These are phyloP conservation scores for Ischnus inquisitorius DNA, from an alignment of 2,888 invertebrate species.

Conservation along the genomic window DNA sequence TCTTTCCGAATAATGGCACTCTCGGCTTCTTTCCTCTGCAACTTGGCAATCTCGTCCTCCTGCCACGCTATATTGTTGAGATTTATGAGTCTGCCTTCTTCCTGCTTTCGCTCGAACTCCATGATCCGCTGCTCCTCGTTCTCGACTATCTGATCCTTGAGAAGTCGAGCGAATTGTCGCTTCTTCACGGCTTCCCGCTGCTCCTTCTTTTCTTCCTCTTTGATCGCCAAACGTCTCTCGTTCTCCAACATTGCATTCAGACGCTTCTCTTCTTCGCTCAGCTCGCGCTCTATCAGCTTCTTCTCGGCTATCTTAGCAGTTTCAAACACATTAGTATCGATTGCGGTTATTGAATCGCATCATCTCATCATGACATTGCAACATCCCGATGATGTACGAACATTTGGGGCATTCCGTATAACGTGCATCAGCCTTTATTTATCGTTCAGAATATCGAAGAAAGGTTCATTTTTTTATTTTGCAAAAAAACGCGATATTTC, in stretches of 20 bases:
- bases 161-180: conserved; percentile 87
- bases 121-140: conserved; percentile 87
- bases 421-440: no score
- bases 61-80: conserved; percentile 89
- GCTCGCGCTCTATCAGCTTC: conserved; percentile 82
- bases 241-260: conserved; percentile 91
- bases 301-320: conserved; percentile 82
- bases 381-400: no score
- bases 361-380: no score
- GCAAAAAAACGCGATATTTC: background rate
- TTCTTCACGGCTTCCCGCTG: conserved; percentile 84
- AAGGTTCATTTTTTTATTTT: no score
- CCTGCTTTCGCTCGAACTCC: conserved; percentile 90
- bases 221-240: conserved; percentile 87
- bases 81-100: conserved; percentile 89
- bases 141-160: conserved; percentile 87
- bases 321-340: conserved; percentile 3
- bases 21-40: conserved; percentile 80
- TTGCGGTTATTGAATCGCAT: no score
- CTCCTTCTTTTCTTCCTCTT: conserved; percentile 87
- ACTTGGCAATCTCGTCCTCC: conserved; percentile 88
- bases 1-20: conserved; percentile 76
- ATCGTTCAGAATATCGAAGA: no score
- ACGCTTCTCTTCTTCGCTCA: conserved; percentile 85
- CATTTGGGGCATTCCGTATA: no score